Evolutionary conservation across 2,888 invertebrate genomes (phyloP).

Genomic region (Tiphia femorata): DNA sequence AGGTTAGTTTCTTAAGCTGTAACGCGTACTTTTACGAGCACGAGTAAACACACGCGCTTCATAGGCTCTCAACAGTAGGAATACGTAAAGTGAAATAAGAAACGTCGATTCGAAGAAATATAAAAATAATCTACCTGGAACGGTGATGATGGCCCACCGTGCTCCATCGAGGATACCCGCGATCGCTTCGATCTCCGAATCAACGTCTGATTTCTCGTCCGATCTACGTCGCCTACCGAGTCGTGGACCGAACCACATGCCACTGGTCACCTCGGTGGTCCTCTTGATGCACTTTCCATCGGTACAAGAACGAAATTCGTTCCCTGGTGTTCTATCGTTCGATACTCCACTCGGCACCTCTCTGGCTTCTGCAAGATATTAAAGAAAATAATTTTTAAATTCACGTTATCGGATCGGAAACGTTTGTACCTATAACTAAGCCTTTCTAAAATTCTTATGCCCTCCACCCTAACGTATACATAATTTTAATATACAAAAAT

Average conservation of each 20-base stretch:
- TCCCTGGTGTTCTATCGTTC: conserved; percentile 30
- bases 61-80: no score
- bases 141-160: conserved; percentile 65
- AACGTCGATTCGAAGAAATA: background rate
- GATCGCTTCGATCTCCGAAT: conserved; percentile 59
- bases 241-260: conserved; percentile 72
- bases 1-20: no score
- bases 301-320: conserved; percentile 42
- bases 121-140: conserved; percentile 59
- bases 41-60: no score
- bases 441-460: no score
- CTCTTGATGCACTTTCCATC: conserved; percentile 54
- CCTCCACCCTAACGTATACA: no score
- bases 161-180: conserved; percentile 65
- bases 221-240: conserved; percentile 71
- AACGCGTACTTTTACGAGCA: no score
- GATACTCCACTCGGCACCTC: conserved; percentile 31
- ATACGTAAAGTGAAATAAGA: no score
- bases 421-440: no score
- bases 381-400: no score
- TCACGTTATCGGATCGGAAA: no score
- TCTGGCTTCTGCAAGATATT: conserved; percentile 28
- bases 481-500: no score
- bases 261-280: conserved; percentile 40
- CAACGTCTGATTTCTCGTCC: conserved; percentile 53